Evolutionary conservation across 2,888 invertebrate genomes (phyloP), one percentile per base, ranked within the genome.

Genomic region (Dioctria linearis): DNA sequence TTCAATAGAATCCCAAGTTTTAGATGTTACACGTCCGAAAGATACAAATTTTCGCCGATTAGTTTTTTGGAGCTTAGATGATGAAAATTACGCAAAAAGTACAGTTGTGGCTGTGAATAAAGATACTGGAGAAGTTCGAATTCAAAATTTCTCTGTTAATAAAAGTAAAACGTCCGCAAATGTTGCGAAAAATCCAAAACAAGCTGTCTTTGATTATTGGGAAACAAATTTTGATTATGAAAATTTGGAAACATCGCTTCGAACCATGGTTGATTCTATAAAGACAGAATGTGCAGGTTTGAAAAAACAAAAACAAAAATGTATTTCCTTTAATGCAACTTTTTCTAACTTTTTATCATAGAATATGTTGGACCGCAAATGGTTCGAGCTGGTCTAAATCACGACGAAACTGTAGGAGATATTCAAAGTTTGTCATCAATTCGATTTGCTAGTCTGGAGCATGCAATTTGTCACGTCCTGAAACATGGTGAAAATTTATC

Each of bases 381-480:
- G 5, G 39, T 75, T n/a, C 40, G 75, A 13, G 43, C 40, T n/a
- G 57, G 75, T 25, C 37, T 42, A 43, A 59, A 75, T 43, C 59
- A 57, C 9, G 61, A 59, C 9, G 9, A 13, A 11, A 75, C 75
- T 13, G 43, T 75, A 6, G 13, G 6, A 11, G 75, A 75, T 25
- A 59, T 75, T n/a, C 75, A 75, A 42, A 57, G 42, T 59, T 43
- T 75, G 13, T 25, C n/a, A 2, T 25, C 8, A 40, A 43, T 75
- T 4, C 13, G 61, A 3, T 75, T 75, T 43, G 57, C 75, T 43
- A 75, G 75, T 6, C 6, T 61, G 3, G 75, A 75, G 13, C 75
- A 75, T 40, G 75, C 75, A 5, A 13, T 75, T 8, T 75, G 75
- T 5, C 75, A 75, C 43, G 75, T 75, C 9, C 57, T 75, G n/a